Percentiles rank a stretch among this genome's conserved stretches.
These are phyloP conservation scores for Bryconaethiops microstoma DNA, from an alignment of 2,797 vertebrate genomes.

Conservation along the genomic window DNA sequence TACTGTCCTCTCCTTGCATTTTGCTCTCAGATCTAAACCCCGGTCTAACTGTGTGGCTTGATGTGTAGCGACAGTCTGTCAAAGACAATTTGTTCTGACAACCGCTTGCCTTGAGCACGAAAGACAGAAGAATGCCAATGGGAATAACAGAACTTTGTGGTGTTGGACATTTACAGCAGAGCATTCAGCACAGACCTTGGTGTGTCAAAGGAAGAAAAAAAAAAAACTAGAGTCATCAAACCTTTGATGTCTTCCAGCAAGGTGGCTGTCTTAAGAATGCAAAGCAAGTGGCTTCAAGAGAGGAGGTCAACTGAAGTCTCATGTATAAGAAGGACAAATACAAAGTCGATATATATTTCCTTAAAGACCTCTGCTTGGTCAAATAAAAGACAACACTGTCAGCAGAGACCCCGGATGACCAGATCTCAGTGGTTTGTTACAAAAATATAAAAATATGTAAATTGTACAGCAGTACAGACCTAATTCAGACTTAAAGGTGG, in stretches of 20 bases:
- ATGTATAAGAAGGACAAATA: not conserved
- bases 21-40: conserved; percentile 37
- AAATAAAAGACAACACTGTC: no score
- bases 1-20: conserved; percentile 37
- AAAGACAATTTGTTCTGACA: conserved; percentile 52
- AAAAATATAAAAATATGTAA: no score
- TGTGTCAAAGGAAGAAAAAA: conserved; percentile 48
- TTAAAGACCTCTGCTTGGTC: no score
- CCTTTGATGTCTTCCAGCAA: conserved; percentile 47
- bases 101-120: conserved; percentile 35
- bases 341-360: no score
- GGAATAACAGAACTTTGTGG: conserved; percentile 49
- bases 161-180: conserved; percentile 54
- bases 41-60: conserved; percentile 36
- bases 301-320: conserved; percentile 12
- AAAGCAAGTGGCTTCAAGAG: conserved; percentile 26
- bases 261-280: conserved; percentile 35
- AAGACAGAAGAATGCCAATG: conserved; percentile 48
- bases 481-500: no score
- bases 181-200: conserved; percentile 51
- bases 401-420: no score
- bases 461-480: no score
- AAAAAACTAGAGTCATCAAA: conserved; percentile 39
- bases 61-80: conserved; percentile 55
- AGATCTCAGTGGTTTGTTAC: no score